These are phyloP conservation scores for Podabrus alpinus DNA, from an alignment of 2,888 invertebrate species.

Conservation along the genomic window DNA sequence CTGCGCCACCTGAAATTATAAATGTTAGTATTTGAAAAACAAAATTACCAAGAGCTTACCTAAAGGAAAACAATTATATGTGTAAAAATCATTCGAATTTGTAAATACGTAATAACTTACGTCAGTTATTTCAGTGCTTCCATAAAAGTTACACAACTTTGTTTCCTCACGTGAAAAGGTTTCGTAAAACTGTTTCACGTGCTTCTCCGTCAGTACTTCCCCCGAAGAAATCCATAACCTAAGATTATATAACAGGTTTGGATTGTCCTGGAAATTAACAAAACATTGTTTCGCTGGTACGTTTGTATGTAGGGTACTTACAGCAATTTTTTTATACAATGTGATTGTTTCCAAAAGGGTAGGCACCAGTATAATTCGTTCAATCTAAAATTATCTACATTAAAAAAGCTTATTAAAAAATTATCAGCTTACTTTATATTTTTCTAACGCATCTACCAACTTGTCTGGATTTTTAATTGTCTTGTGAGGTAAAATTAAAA, in stretches of 20 bases:
- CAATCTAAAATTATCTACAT: neutral
- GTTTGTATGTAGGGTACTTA: neutral
- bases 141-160: slow-evolving; percentile 83
- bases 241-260: slow-evolving; percentile 60
- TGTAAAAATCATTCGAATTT: slow-evolving; percentile 63
- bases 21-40: neutral
- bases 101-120: slow-evolving; percentile 78
- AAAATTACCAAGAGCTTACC: slow-evolving; percentile 62
- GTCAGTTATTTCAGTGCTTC: slow-evolving; percentile 92
- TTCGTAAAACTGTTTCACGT: slow-evolving; percentile 76
- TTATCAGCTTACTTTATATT: neutral
- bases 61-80: slow-evolving; percentile 75
- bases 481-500: slow-evolving; percentile 70
- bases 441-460: slow-evolving; percentile 46
- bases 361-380: neutral
- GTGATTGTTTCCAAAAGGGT: neutral
- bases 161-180: slow-evolving; percentile 68
- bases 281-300: neutral
- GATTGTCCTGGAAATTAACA: slow-evolving; percentile 46
- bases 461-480: slow-evolving; percentile 74
- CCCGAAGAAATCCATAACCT: slow-evolving; percentile 87
- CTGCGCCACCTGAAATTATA: slow-evolving; percentile 64
- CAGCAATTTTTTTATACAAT: neutral
- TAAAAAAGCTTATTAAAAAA: neutral
- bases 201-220: slow-evolving; percentile 73